phyloP scores from a whole-genome alignment of 2,888 invertebrate genomes.

The Synergus umbraculus region DNA sequence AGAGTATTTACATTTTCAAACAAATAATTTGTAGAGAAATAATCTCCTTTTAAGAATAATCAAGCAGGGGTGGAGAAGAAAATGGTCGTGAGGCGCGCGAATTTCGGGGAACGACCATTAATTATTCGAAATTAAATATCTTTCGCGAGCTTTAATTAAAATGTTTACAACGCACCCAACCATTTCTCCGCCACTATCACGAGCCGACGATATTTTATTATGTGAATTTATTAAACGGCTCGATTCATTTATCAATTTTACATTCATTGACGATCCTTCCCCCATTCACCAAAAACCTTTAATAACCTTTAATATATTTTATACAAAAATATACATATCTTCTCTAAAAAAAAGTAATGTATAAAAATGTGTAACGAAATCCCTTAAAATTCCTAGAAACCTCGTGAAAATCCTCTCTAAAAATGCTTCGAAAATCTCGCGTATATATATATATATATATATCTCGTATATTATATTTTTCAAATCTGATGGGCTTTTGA shows the following conservation, averaged over 20 bases:
- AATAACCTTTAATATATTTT: not conserved
- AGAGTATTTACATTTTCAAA: not conserved
- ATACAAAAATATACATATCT: too few species aligned
- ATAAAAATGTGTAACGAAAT: too few species aligned
- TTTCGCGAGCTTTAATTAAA: conserved; percentile 71
- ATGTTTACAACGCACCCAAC: conserved; percentile 68
- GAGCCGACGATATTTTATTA: conserved; percentile 62
- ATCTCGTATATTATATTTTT: too few species aligned
- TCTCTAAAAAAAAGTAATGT: too few species aligned
- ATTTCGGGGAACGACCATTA: conserved; percentile 63
- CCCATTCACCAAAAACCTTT: not conserved
- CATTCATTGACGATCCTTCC: not conserved
- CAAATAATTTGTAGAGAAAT: not conserved
- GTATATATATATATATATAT: too few species aligned
- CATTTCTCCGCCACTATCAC: conserved; percentile 50
- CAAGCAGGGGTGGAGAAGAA: conserved; percentile 44
- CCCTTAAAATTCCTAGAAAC: too few species aligned
- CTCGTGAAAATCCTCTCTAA: too few species aligned
- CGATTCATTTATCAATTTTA: conserved; percentile 63
- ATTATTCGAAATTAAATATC: conserved; percentile 75
- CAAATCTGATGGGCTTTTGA: too few species aligned
- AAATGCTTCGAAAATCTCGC: too few species aligned
- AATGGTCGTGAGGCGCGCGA: conserved; percentile 50
- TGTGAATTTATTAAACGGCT: conserved; percentile 62
- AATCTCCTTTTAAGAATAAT: not conserved